phyloP scores from a whole-genome alignment of 2,888 invertebrate species.

The Blastobasis lacticolella region DNA sequence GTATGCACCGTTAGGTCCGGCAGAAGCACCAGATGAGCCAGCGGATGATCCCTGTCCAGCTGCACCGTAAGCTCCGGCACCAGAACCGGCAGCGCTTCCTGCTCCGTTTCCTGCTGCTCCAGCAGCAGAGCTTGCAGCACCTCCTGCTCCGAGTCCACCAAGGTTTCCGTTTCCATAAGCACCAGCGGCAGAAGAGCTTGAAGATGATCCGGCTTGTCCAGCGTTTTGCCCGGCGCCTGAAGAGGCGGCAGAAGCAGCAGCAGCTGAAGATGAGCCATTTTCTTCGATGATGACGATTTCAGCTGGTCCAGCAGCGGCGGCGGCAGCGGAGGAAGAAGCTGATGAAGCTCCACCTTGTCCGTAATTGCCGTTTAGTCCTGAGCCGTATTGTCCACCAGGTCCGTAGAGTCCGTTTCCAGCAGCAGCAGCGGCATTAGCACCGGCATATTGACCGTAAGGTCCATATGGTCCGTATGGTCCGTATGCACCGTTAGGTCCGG shows the following conservation, averaged over 20 bases:
- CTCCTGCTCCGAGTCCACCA: no score
- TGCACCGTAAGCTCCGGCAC: no score
- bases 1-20: neutral
- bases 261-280: neutral
- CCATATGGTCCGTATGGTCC: slow-evolving; percentile 6
- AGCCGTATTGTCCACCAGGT: slow-evolving; percentile 1
- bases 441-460: neutral
- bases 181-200: no score
- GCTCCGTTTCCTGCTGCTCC: neutral
- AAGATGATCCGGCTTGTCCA: no score
- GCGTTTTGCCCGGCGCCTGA: no score
- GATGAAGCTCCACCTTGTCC: neutral
- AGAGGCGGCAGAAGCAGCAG: neutral
- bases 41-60: no score
- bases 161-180: no score
- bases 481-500: neutral
- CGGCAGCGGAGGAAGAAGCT: neutral
- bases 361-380: neutral
- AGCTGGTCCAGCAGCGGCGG: neutral
- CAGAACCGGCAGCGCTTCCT: no score
- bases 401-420: slow-evolving; percentile 1
- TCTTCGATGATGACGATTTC: slow-evolving; percentile 1
- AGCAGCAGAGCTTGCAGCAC: neutral
- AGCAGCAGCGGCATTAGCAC: slow-evolving; percentile 4
- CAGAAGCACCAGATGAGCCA: neutral